These are phyloP conservation scores for Naso thynnoides DNA, from an alignment of 2,797 vertebrate species.

Conservation along the genomic window DNA sequence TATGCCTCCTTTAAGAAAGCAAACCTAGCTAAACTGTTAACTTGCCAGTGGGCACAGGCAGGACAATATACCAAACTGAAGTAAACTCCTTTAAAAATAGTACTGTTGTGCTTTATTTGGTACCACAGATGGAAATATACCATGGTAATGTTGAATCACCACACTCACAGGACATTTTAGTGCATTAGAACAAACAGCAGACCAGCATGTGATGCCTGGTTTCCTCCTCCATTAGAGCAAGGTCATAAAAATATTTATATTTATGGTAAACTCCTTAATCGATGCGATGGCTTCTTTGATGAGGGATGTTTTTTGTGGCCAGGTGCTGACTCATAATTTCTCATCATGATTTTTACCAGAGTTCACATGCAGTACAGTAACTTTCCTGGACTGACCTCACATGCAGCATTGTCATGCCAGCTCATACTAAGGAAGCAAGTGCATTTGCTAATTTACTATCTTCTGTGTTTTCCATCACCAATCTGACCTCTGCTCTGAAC, in stretches of 20 bases:
- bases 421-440: too few relatives aligned
- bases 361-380: not conserved
- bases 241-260: constrained; percentile 38
- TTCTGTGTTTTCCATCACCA: too few relatives aligned
- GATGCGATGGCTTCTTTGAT: constrained; percentile 27
- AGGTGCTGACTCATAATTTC: constrained; percentile 44
- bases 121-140: constrained; percentile 11
- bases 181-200: constrained; percentile 34
- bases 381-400: constrained; percentile 20
- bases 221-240: constrained; percentile 47
- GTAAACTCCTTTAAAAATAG: not conserved
- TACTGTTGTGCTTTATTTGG: not conserved
- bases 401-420: not conserved
- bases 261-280: constrained; percentile 25
- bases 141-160: constrained; percentile 29
- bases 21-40: too few relatives aligned
- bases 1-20: too few relatives aligned
- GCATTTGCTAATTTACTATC: too few relatives aligned
- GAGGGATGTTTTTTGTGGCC: not conserved
- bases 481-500: too few relatives aligned
- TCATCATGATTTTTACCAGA: not conserved
- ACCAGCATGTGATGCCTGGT: constrained; percentile 13
- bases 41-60: too few relatives aligned
- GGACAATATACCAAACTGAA: not conserved
- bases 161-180: constrained; percentile 3